Percentiles rank a stretch among this genome's conserved stretches.
Evolutionary conservation across 2,113 vertebrate species (phyloP).

Genomic region (Apus apus): DNA sequence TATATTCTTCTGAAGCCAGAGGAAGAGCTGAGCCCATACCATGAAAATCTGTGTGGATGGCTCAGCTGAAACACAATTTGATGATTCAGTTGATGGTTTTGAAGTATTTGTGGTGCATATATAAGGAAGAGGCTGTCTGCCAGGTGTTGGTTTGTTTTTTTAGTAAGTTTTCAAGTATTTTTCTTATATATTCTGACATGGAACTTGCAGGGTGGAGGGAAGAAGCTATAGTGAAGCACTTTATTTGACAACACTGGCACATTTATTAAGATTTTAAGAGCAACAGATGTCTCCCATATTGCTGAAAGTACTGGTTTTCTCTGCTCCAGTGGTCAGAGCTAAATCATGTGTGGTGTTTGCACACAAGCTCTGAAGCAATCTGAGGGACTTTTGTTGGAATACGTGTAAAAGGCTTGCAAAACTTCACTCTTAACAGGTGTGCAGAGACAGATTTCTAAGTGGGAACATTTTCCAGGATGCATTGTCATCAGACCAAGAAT

Average conservation of each 20-base stretch:
- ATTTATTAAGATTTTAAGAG: constrained; percentile 24
- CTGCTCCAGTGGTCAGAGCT: neutral
- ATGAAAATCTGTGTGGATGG: neutral
- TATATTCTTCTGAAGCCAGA: neutral
- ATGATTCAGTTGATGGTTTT: neutral
- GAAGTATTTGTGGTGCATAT: neutral
- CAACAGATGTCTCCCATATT: neutral
- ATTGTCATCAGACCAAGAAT: neutral
- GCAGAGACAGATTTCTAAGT: neutral
- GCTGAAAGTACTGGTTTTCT: neutral
- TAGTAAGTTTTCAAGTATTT: neutral
- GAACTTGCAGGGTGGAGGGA: neutral
- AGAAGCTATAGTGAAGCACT: neutral
- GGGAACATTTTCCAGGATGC: neutral
- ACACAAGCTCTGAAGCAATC: neutral
- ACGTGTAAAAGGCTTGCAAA: neutral
- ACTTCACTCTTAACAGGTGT: neutral
- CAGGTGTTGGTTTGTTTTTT: neutral
- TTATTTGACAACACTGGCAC: neutral
- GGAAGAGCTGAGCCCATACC: neutral
- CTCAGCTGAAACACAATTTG: neutral
- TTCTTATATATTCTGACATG: neutral
- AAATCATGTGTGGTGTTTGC: neutral
- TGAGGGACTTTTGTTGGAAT: neutral
- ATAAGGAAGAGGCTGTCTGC: neutral